Conservation (phyloP, 2,113 vertebrate genomes). For the Cinclus mexicanus region DNA sequence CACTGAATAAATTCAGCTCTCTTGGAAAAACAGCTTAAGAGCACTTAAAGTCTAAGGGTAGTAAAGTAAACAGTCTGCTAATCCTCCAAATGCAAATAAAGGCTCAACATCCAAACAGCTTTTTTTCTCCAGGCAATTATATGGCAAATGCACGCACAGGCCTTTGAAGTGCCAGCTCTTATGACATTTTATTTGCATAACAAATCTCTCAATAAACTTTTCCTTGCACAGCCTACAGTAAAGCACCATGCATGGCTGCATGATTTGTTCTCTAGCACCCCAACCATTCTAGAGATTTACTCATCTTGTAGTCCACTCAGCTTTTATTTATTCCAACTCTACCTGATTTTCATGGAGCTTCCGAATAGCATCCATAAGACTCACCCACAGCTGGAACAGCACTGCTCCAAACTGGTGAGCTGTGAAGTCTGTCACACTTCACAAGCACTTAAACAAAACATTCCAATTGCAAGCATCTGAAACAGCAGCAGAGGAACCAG, state of each 20-base stretch:
- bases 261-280: not conserved
- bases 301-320: not conserved
- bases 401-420: not conserved
- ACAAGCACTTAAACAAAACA: not conserved
- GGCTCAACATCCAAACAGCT: not conserved
- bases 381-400: not conserved
- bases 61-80: conserved; percentile 48
- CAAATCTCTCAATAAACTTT: not conserved
- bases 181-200: conserved; percentile 25
- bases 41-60: conserved; percentile 40
- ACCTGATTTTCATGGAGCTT: not conserved
- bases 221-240: not conserved
- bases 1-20: conserved; percentile 34
- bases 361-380: not conserved
- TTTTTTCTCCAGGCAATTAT: conserved; percentile 2
- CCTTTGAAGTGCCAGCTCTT: conserved; percentile 39
- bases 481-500: not conserved
- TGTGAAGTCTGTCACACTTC: not conserved
- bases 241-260: accelerated
- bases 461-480: not conserved
- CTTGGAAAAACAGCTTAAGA: conserved; percentile 30
- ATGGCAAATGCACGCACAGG: not conserved
- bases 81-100: conserved; percentile 56
- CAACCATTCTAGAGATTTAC: not conserved
- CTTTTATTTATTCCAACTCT: not conserved